Evolutionary conservation across 2,797 vertebrate species (phyloP).

Genomic region (Takifugu rubripes): DNA sequence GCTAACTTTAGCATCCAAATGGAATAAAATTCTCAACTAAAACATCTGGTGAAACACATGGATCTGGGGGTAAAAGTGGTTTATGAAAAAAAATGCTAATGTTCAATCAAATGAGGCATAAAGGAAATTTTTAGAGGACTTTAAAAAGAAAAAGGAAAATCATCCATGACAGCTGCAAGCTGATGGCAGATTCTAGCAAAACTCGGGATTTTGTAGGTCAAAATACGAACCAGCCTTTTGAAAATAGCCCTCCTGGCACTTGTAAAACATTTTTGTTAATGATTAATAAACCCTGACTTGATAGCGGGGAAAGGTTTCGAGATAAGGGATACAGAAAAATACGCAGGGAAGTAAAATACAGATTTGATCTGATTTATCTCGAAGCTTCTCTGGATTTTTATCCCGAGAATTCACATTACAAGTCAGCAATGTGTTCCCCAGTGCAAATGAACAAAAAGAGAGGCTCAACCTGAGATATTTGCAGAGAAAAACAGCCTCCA

Average conservation of each 20-base stretch:
- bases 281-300: too few relatives aligned
- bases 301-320: too few relatives aligned
- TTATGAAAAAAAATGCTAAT: slow-evolving; percentile 44
- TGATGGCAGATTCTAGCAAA: too few relatives aligned
- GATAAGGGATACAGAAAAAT: too few relatives aligned
- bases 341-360: slow-evolving; percentile 1
- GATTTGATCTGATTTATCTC: slow-evolving; percentile 46
- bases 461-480: neutral
- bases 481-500: too few relatives aligned
- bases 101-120: slow-evolving; percentile 43
- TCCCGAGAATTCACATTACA: slow-evolving; percentile 9
- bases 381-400: slow-evolving; percentile 17
- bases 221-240: too few relatives aligned
- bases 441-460: neutral
- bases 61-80: slow-evolving; percentile 5
- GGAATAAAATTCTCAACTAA: slow-evolving; percentile 33
- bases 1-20: slow-evolving; percentile 2
- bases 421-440: slow-evolving; percentile 22
- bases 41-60: slow-evolving; percentile 13
- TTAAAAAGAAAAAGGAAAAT: slow-evolving; percentile 19
- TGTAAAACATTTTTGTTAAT: too few relatives aligned
- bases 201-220: too few relatives aligned
- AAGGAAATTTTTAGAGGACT: slow-evolving; percentile 17
- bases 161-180: too few relatives aligned
- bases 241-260: too few relatives aligned